A percentile compares a stretch with the other conserved stretches of the same genome.
These are phyloP conservation scores for Pangasius larnaudii DNA, from an alignment of 2,797 vertebrate genomes.

Conservation along the genomic window DNA sequence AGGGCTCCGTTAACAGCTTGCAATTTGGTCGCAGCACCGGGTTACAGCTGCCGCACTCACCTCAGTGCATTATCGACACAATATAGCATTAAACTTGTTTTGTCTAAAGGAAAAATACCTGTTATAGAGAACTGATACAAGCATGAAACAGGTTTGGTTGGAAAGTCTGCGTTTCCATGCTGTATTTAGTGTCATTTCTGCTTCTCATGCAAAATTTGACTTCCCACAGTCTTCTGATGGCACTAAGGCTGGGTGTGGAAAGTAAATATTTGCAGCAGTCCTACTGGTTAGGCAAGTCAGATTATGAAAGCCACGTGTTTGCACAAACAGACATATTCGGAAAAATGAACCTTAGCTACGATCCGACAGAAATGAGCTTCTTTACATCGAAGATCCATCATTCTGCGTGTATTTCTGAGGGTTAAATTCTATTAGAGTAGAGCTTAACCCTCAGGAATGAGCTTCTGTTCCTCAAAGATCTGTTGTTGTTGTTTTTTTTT, in stretches of 20 bases:
- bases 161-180: background rate
- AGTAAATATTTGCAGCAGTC: conserved; percentile 53
- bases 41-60: background rate
- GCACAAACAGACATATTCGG: background rate
- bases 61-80: background rate
- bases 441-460: background rate
- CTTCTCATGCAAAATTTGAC: background rate
- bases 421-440: background rate
- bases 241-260: conserved; percentile 36
- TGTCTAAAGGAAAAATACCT: background rate
- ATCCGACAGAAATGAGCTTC: background rate
- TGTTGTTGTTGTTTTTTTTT: background rate
- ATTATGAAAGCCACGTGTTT: background rate
- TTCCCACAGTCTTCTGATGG: background rate
- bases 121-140: background rate
- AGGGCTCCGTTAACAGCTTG: background rate
- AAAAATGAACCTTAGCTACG: background rate
- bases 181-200: background rate
- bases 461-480: background rate
- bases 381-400: background rate
- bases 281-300: conserved; percentile 59
- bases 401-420: background rate
- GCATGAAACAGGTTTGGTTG: background rate
- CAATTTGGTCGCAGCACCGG: background rate
- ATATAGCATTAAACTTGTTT: background rate